Base-by-base conservation (phyloP, 1,140 invertebrate genomes). In the Halictus rubicundus region DNA sequence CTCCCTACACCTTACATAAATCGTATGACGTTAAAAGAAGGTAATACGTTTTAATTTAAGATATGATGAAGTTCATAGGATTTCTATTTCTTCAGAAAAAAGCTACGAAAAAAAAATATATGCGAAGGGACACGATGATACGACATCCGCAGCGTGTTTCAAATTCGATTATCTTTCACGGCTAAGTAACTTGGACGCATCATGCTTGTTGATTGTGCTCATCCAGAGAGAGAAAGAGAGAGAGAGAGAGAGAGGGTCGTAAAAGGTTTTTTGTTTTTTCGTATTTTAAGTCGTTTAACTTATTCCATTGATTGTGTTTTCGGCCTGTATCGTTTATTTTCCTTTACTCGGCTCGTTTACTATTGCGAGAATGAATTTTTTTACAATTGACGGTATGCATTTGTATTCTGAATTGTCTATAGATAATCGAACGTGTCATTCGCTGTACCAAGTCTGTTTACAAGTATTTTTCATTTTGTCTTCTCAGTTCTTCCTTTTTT, bases 381-480 rank as follows among this genome's bases (percentile, higher is more conserved):
- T 66, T 66, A 59, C 25, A 19, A 5, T 65, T 52, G 25, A 74
- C 23, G 37, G n/a, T 73, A 72, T 19, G 25, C 39, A 37, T 57
- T 32, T 66, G 16, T 71, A 63, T 65, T 70, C 60, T 27, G n/a
- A 82, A 71, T 57, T 79, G 68, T 85, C 81, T 86, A 80, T 72
- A 85, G 88, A 89, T 89, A 83, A 90, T 91, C 88, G 88, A 90
- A 91, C 82, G 84, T 91, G 90, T 89, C 78, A 89, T 89, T 61
- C 37, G 75, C 46, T 84, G 39, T 84, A 72, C 54, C 54, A 46
- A 46, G 71, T 74, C 27, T 23, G 27, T 69, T 77, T 81, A 52
- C 61, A 71, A 23, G 49, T 82, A 68, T 78, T 83, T 72, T 80
- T 72, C n/a, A 68, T 64, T 32, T 72, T 46, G 42, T 46, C 42